Evolutionary conservation across 2,888 invertebrate genomes (phyloP).

Genomic region (Capitulum mitella): DNA sequence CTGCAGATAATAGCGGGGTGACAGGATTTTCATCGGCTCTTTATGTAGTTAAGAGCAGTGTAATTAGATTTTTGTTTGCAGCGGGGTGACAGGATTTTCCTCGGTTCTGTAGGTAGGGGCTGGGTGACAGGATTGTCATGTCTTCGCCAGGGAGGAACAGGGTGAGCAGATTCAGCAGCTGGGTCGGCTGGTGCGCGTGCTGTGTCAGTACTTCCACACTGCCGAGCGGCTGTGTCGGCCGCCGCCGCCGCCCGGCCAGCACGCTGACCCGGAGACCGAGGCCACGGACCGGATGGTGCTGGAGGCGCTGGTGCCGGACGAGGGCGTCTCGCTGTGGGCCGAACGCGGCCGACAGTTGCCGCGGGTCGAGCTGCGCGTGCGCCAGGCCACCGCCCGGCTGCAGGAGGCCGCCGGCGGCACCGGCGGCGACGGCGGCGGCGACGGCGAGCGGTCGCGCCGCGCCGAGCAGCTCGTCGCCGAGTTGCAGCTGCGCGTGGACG

Average conservation of each 20-base stretch:
- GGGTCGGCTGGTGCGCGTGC: conserved; percentile 1
- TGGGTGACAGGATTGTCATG: too few relatives aligned
- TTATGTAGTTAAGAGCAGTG: too few relatives aligned
- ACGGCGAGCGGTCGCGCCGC: neutral
- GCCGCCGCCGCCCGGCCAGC: neutral
- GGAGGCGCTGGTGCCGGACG: conserved; percentile 8
- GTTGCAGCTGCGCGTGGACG: neutral
- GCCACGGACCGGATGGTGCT: conserved; percentile 6
- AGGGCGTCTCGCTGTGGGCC: neutral
- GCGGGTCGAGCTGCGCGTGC: neutral
- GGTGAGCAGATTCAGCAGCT: neutral
- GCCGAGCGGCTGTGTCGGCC: conserved; percentile 16
- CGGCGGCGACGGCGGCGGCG: neutral
- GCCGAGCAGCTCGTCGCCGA: neutral
- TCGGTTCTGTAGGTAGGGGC: too few relatives aligned
- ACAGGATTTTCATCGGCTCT: too few relatives aligned
- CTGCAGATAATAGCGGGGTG: too few relatives aligned
- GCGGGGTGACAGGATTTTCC: too few relatives aligned
- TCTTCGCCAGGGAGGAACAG: neutral
- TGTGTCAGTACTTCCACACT: conserved; percentile 8
- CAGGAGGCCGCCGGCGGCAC: neutral
- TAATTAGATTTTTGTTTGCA: too few relatives aligned
- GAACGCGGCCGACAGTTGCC: neutral
- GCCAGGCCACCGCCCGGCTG: neutral
- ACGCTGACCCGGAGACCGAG: conserved; percentile 11